Base-by-base conservation (phyloP, 2,888 invertebrate species). In the Drosophila multiciliata region DNA sequence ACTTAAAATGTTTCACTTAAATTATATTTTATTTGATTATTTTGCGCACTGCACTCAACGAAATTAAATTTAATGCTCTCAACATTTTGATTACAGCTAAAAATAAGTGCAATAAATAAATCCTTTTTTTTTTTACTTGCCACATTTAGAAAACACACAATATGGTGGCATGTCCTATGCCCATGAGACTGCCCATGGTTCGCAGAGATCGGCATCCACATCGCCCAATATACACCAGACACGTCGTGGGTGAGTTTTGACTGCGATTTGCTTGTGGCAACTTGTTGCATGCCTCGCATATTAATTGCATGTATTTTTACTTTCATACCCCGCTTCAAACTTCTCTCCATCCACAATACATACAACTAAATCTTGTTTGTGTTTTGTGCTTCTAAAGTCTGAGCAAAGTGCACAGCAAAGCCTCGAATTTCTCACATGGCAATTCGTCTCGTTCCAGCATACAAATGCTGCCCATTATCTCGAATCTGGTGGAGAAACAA, bases 401-500 rank as follows among this genome's bases (percentile, higher is more conserved):
- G 52, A 85, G 73, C 75, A 91, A 92, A 86, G 78, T 78, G 72
- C 82, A 85, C 72, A 91, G 87, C 82, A 92, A 91, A 84, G 82
- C 77, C 40, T 92, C 92, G 70, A 92, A 91, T 83, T 91, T 91
- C 80, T 92, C 92, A 78, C 92, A 91, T 83, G 92, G 91, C 62
- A 92, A 92, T 87, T 93, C 93, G 66, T 93, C 93, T 82, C 92
- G 92, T 81, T 93, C 93, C 73, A 93, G 93, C 80, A 92, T 93
- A 70, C 93, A 93, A 91, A 93, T 93, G 93, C 78, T 93, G 78
- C 93, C 93, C 65, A 93, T 93, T 59, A 93, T 93, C 58, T 93
- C 93, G 1, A 92, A 92, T 38, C 83, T 93, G 38, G 93, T 93
- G 23, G 93, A 93, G 60, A 93, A 93, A 61, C 93, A 93, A 71